Conservation (phyloP, 2,113 vertebrate species). For the Scomber japonicus region DNA sequence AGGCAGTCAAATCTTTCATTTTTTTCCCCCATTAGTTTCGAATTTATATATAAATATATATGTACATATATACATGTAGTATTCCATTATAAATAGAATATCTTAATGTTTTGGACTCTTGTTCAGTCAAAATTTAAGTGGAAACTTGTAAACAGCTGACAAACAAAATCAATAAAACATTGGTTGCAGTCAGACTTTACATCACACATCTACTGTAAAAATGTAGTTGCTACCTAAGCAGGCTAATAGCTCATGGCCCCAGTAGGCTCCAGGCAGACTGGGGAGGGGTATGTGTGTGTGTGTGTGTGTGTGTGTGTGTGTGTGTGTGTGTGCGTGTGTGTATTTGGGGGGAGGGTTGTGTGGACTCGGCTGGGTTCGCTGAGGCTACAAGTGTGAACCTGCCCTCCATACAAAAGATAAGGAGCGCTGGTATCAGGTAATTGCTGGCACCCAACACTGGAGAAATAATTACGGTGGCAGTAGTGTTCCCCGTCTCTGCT, state of each 20-base stretch:
- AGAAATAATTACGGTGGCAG: conserved; percentile 79
- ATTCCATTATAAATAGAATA: neutral
- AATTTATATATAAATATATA: too few relatives aligned
- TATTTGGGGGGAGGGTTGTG: conserved; percentile 8
- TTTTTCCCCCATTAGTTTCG: too few relatives aligned
- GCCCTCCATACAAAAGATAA: conserved; percentile 73
- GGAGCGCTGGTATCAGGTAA: conserved; percentile 80
- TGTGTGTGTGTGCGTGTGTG: conserved; percentile 12
- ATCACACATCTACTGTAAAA: conserved; percentile 23
- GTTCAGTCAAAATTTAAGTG: too few relatives aligned
- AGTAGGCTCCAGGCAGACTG: conserved; percentile 51
- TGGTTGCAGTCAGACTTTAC: neutral
- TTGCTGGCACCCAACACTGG: conserved; percentile 78
- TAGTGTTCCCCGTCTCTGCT: conserved; percentile 37
- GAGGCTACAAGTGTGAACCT: conserved; percentile 75
- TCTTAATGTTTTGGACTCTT: neutral
- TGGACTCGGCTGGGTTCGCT: conserved; percentile 34
- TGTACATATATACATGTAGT: too few relatives aligned
- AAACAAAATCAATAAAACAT: neutral
- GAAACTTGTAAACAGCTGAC: neutral
- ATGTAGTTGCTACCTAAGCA: conserved; percentile 13
- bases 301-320: conserved; percentile 14
- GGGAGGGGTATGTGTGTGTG: conserved; percentile 7
- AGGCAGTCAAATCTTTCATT: too few relatives aligned
- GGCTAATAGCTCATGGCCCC: conserved; percentile 24